Evolutionary conservation across 2,888 invertebrate genomes (phyloP), one percentile per base, ranked within the genome.

Genomic region (Drosophila eohydei): DNA sequence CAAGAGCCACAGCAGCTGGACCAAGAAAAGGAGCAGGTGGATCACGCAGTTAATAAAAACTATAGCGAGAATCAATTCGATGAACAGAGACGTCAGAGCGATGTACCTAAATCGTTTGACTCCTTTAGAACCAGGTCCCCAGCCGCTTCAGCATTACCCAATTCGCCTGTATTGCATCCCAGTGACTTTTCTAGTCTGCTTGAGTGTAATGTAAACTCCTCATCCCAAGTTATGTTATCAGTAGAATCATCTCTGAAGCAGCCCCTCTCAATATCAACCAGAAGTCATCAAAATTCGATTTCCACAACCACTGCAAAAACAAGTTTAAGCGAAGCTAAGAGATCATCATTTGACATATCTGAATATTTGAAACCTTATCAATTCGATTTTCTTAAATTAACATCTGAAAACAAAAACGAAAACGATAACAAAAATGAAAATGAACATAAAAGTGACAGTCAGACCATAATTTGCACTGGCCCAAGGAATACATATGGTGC

Each of bases 361-460:
- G 83, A 89, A 44, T 91, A 90, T 62, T 58, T 90, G 6, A 83
- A 88, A 66, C 81, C 89, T 34, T 90, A 82, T 65, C 75, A 74
- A 71, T 78, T 86, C 41, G 71, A 85, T 14, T 41, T 66, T 48
- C 69, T 73, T 54, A 28, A 54, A 54, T 70, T 63, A 58, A 26
- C 57, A 40, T 36, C 30, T 12, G 71, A 61, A 32, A 48, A 51
- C 34, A 11, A 58, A 12, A 40, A 7, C 3, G 30, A 56, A 30
- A 28, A 8, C 3, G 2, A 46, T 4, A 30, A 9, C 8, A n/a
- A 55, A 36, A 50, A 58, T 28, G 14, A 57, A 46, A 51, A 51
- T 50, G 51, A 55, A 36, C 46, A 58, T 28, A 8, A 57, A 46
- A 51, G 48, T 50, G 51, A 55, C 59, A 30, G 36, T 32, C 12